phyloP scores from a whole-genome alignment of 2,888 invertebrate genomes.

The Epinotia demarniana region DNA sequence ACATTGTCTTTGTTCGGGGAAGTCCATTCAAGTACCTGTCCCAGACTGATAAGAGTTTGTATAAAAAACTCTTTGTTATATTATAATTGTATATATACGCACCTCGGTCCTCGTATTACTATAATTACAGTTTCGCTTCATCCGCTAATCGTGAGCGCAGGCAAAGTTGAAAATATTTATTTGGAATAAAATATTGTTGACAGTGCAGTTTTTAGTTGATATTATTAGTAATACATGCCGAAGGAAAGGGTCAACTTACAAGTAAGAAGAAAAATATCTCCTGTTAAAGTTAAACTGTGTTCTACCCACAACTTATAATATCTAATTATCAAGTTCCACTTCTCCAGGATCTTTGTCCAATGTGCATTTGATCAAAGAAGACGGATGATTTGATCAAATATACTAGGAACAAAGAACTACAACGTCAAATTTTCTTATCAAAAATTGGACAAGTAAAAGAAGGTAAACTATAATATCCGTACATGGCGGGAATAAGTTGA shows the following conservation, averaged over 20 bases:
- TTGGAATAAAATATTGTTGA: not conserved
- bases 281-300: not conserved
- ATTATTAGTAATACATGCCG: not conserved
- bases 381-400: too few species aligned
- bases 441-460: too few species aligned
- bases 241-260: not conserved
- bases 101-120: not conserved
- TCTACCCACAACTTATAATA: not conserved
- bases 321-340: too few species aligned
- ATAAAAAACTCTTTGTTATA: constrained; percentile 11
- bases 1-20: constrained; percentile 42
- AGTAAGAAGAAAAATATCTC: not conserved
- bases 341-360: too few species aligned
- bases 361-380: too few species aligned
- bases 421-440: too few species aligned
- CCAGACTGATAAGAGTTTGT: not conserved
- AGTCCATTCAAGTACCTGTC: constrained; percentile 14
- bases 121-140: not conserved
- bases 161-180: not conserved
- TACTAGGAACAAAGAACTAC: too few species aligned
- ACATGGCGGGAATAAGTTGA: too few species aligned
- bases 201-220: not conserved
- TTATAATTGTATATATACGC: not conserved
- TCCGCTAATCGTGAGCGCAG: not conserved
- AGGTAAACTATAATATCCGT: too few species aligned